phyloP scores from a whole-genome alignment of 1,140 invertebrate species.

The Globodera ellingtonae region DNA sequence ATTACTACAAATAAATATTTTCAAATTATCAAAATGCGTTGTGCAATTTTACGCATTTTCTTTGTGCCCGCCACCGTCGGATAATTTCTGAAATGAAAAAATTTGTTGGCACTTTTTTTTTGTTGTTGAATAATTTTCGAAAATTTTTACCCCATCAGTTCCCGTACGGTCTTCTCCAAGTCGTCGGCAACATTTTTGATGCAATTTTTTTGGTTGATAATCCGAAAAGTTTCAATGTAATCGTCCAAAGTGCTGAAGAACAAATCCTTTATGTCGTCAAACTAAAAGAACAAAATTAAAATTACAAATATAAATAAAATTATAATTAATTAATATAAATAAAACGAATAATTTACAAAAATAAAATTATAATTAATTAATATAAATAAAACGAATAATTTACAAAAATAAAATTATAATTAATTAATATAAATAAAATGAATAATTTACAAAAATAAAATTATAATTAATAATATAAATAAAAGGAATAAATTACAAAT shows the following conservation, averaged over 20 bases:
- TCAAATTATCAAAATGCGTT: conserved; percentile 2
- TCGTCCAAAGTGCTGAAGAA: conserved; percentile 41
- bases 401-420: too few species aligned
- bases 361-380: too few species aligned
- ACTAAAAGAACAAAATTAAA: conserved; percentile 25
- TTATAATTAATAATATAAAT: too few species aligned
- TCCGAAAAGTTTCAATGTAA: conserved; percentile 36
- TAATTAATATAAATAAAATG: too few species aligned
- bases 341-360: too few species aligned
- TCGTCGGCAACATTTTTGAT: conserved; percentile 17
- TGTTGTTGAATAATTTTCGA: neutral
- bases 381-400: too few species aligned
- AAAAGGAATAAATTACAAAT: too few species aligned
- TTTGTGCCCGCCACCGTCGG: conserved; percentile 17
- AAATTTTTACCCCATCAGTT: conserved; percentile 15
- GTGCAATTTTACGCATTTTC: conserved; percentile 21
- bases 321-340: too few species aligned
- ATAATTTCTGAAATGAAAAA: conserved; percentile 10
- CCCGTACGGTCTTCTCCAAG: conserved; percentile 15
- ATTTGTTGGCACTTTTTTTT: conserved; percentile 13
- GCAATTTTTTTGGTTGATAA: neutral
- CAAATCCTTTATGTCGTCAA: conserved; percentile 50
- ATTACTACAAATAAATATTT: neutral
- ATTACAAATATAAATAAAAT: too few species aligned
- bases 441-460: too few species aligned